phyloP scores from a whole-genome alignment of 1,140 invertebrate species.

The Scylla paramamosain region DNA sequence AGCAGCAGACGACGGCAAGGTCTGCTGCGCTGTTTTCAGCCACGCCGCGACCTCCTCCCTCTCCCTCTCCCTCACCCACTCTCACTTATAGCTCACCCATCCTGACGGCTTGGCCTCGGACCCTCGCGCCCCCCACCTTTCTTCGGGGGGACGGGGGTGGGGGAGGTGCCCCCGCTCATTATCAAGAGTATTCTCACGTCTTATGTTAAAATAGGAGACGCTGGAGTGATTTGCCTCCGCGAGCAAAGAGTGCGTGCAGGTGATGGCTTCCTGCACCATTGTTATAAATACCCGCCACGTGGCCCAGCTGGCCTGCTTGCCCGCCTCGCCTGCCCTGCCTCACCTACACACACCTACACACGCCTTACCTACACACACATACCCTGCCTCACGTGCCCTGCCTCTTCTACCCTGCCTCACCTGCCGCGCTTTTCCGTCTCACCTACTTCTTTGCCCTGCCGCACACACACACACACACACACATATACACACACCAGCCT shows the following conservation, averaged over 20 bases:
- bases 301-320: neutral
- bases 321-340: neutral
- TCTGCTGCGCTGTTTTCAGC: neutral
- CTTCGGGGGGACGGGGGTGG: too few species aligned
- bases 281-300: neutral
- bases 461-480: neutral
- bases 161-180: too few species aligned
- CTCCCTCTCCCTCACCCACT: too few species aligned
- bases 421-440: neutral
- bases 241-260: too few species aligned
- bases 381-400: neutral
- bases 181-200: too few species aligned
- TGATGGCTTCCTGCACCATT: neutral
- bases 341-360: conserved; percentile 7
- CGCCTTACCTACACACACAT: conserved; percentile 5
- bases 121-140: too few species aligned
- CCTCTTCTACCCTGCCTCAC: neutral
- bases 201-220: too few species aligned
- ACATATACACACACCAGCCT: too few species aligned
- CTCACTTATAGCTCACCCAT: too few species aligned
- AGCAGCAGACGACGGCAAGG: neutral
- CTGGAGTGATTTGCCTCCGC: too few species aligned
- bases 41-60: too few species aligned
- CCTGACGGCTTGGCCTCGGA: too few species aligned
- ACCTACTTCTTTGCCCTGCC: neutral